Evolutionary conservation across 1,140 invertebrate genomes (phyloP).

Genomic region (Drosophila quadrilineata): DNA sequence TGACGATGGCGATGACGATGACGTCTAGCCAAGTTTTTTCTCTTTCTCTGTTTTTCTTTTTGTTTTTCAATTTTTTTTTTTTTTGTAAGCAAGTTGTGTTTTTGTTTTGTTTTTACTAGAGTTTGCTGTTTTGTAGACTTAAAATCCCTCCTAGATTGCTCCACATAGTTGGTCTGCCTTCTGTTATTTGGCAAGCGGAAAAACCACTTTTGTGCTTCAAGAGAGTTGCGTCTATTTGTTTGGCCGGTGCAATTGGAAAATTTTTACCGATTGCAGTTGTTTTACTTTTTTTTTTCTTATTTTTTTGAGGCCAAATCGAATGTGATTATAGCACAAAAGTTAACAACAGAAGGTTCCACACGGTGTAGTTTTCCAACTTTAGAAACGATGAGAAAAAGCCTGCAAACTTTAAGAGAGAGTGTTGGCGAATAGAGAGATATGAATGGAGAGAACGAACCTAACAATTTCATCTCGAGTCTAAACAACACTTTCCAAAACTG

Average conservation of each 20-base stretch:
- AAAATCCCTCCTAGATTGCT: background rate
- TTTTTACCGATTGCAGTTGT: slow-evolving; percentile 8
- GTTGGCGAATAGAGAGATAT: too few relatives aligned
- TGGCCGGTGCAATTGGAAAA: slow-evolving; percentile 16
- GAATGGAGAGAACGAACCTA: too few relatives aligned
- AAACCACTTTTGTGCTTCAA: slow-evolving; percentile 32
- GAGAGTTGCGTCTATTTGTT: slow-evolving; percentile 29
- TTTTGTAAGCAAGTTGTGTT: background rate
- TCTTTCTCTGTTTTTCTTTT: background rate
- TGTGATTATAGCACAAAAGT: background rate
- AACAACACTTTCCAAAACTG: background rate
- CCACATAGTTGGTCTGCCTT: background rate
- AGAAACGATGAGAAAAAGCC: too few relatives aligned
- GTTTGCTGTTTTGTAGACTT: too few relatives aligned
- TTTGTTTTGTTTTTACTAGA: slow-evolving; percentile 35
- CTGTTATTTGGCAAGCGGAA: slow-evolving; percentile 24
- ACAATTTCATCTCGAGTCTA: slow-evolving; percentile 4
- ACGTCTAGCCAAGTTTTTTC: slow-evolving; percentile 30
- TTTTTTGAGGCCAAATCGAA: slow-evolving; percentile 1
- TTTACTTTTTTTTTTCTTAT: too few relatives aligned
- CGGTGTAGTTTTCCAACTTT: too few relatives aligned
- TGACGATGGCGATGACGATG: slow-evolving; percentile 4
- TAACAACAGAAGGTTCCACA: too few relatives aligned
- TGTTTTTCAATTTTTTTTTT: background rate
- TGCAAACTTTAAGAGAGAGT: too few relatives aligned